phyloP scores from a whole-genome alignment of 2,888 invertebrate species.

The Lacanobia oleracea region DNA sequence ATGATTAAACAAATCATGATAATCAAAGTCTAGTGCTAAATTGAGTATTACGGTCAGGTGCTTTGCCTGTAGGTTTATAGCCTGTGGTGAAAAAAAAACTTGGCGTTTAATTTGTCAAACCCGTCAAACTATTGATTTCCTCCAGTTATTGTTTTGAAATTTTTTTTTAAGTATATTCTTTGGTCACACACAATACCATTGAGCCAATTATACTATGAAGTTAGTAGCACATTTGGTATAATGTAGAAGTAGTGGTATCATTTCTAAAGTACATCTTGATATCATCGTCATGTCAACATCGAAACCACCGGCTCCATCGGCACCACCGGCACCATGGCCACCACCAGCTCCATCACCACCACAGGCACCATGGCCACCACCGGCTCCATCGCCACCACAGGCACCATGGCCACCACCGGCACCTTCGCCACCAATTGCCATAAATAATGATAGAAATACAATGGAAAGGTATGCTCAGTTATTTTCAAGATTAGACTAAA shows the following conservation, averaged over 20 bases:
- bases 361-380: no score
- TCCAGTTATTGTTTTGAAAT: neutral
- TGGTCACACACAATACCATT: no score
- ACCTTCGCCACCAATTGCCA: neutral
- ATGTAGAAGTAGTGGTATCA: neutral
- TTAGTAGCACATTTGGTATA: neutral
- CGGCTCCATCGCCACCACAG: no score
- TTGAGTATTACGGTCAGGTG: no score
- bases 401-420: no score
- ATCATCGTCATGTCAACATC: neutral
- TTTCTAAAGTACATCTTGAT: neutral
- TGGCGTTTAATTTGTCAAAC: neutral
- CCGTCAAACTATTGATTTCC: neutral
- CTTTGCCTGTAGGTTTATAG: no score
- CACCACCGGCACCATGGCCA: no score
- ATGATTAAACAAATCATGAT: no score
- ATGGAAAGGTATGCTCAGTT: neutral
- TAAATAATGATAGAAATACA: neutral
- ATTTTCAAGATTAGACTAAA: neutral
- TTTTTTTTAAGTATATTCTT: neutral
- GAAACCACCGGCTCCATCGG: neutral
- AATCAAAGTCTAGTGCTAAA: no score
- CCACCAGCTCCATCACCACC: no score
- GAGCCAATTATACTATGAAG: no score
- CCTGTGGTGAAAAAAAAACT: neutral